phyloP scores from a whole-genome alignment of 2,113 vertebrate genomes.

The Embiotoca jacksoni region DNA sequence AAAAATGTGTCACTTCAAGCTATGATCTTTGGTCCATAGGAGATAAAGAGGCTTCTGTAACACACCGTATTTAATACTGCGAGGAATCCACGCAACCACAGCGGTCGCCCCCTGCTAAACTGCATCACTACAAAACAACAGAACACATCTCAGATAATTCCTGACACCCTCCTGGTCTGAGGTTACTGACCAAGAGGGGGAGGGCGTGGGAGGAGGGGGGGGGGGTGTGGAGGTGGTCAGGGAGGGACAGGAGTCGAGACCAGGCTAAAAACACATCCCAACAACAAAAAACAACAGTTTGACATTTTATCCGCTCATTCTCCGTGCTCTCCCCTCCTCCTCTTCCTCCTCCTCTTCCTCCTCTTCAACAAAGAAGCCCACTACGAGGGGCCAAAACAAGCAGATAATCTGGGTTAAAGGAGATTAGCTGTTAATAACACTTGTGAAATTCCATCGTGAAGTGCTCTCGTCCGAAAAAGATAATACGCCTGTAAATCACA shows the following conservation, averaged over 20 bases:
- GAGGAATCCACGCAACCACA: background rate
- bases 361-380: constrained; percentile 43
- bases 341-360: background rate
- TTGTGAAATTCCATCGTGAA: constrained; percentile 58
- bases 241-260: constrained; percentile 25
- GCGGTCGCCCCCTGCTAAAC: background rate
- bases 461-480: constrained; percentile 52
- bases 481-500: constrained; percentile 45
- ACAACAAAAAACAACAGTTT: constrained; percentile 56
- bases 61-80: constrained; percentile 10
- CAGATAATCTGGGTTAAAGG: constrained; percentile 74
- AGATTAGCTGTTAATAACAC: constrained; percentile 71
- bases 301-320: constrained; percentile 69
- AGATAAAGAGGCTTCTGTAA: background rate
- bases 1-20: background rate
- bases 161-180: background rate
- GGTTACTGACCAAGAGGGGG: background rate
- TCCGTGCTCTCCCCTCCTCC: constrained; percentile 1
- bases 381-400: constrained; percentile 54
- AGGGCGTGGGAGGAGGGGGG: background rate
- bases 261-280: constrained; percentile 2
- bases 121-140: constrained; percentile 6
- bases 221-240: constrained; percentile 42
- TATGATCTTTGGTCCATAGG: background rate
- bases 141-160: constrained; percentile 22